A percentile compares a stretch with the other conserved stretches of the same genome.
These are phyloP conservation scores for Nothocercus julius DNA, from an alignment of 2,113 vertebrate species.

Conservation along the genomic window DNA sequence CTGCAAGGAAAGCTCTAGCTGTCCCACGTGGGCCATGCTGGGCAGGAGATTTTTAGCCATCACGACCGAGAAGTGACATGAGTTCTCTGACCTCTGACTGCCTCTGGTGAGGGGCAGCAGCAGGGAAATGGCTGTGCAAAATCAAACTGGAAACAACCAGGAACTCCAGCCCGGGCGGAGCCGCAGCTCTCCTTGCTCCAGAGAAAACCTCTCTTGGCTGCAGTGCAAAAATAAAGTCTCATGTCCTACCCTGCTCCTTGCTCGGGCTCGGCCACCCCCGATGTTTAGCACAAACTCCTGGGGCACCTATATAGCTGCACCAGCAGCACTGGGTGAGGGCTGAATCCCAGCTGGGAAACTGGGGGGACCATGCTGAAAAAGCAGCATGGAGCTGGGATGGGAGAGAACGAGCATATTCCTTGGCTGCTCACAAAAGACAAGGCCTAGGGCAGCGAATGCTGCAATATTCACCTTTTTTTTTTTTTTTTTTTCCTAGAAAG, in stretches of 20 bases:
- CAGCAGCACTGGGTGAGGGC: not conserved
- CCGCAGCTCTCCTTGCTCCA: not conserved
- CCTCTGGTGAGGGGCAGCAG: fast-evolving
- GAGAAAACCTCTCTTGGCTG: not conserved
- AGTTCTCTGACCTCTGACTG: not conserved
- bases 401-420: not conserved
- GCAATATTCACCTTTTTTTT: too few relatives aligned
- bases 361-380: not conserved
- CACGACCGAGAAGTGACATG: not conserved
- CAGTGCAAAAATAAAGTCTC: not conserved
- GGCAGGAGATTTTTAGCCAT: not conserved
- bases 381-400: not conserved
- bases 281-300: not conserved
- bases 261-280: not conserved
- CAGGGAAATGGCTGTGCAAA: not conserved
- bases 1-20: not conserved
- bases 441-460: too few relatives aligned
- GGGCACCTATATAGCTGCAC: not conserved
- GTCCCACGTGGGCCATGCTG: fast-evolving
- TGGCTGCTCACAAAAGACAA: not conserved
- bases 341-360: not conserved
- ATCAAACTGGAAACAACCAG: not conserved
- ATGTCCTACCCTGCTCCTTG: not conserved
- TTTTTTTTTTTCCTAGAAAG: too few relatives aligned
- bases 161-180: too few relatives aligned